Conservation (phyloP, 2,888 invertebrate genomes). For the Elegia similella region DNA sequence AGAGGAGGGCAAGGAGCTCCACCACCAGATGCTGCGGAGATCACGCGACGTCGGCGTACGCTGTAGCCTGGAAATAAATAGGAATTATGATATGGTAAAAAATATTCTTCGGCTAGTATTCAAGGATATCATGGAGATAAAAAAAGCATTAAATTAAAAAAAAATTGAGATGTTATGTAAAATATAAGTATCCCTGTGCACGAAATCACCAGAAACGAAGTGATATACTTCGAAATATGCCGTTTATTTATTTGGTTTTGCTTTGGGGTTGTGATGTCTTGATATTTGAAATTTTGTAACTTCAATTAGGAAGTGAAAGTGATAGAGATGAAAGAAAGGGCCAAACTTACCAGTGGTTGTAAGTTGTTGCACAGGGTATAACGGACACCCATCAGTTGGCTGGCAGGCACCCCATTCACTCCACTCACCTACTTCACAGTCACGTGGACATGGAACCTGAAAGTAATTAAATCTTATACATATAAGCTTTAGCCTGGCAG, state of each 20-base stretch:
- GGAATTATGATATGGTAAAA: too few species aligned
- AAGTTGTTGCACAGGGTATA: slow-evolving; percentile 73
- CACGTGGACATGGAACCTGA: slow-evolving; percentile 82
- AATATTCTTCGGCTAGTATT: too few species aligned
- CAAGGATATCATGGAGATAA: too few species aligned
- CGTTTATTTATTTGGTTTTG: too few species aligned
- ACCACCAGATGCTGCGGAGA: slow-evolving; percentile 74
- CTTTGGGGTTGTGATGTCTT: too few species aligned
- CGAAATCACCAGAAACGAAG: too few species aligned
- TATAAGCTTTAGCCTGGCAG: background rate
- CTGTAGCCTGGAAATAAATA: slow-evolving; percentile 59
- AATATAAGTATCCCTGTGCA: too few species aligned
- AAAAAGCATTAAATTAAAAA: too few species aligned
- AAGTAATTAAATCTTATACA: slow-evolving; percentile 6
- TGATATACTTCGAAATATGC: too few species aligned
- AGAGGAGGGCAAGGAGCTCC: slow-evolving; percentile 76
- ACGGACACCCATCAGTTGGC: slow-evolving; percentile 76
- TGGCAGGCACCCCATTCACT: slow-evolving; percentile 83
- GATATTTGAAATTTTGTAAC: background rate
- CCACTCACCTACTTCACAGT: slow-evolving; percentile 83
- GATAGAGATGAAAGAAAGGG: background rate
- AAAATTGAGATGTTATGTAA: too few species aligned
- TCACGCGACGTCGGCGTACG: slow-evolving; percentile 68
- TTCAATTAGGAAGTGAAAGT: too few species aligned
- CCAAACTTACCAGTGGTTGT: slow-evolving; percentile 66